Percentiles rank a stretch among this genome's conserved stretches.
These are phyloP conservation scores for Alexandromys fortis DNA, from an alignment of 2,113 vertebrate genomes.

Conservation along the genomic window DNA sequence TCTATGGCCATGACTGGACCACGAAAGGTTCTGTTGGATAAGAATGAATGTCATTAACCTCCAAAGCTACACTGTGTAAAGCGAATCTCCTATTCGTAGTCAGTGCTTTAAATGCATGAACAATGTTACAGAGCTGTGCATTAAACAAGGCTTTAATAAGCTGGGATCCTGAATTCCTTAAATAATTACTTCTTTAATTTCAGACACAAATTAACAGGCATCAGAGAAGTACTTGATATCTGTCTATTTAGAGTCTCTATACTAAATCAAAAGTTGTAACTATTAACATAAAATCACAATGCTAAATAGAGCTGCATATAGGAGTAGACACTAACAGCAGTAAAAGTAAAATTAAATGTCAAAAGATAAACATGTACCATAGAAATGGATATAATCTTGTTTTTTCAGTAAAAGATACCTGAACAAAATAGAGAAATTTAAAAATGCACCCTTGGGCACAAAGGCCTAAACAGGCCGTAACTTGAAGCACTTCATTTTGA, in stretches of 20 bases:
- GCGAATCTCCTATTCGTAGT: neutral
- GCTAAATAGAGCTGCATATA: neutral
- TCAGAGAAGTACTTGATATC: neutral
- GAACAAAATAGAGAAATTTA: neutral
- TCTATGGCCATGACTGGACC: neutral
- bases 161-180: neutral
- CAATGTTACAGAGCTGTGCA: neutral
- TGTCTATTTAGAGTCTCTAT: slow-evolving; percentile 1
- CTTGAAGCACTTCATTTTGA: slow-evolving; percentile 42
- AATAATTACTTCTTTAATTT: neutral
- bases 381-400: neutral
- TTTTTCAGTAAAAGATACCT: neutral
- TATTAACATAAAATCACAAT: neutral
- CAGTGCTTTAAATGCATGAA: neutral
- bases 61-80: neutral
- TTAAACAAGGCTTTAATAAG: neutral
- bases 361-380: neutral
- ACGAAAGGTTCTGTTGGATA: neutral
- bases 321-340: neutral
- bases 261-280: slow-evolving; percentile 7
- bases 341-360: slow-evolving; percentile 9
- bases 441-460: neutral
- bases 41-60: neutral
- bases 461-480: neutral
- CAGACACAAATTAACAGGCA: neutral